phyloP scores from a whole-genome alignment of 2,888 invertebrate species.

The Sphaeridia pumilis region DNA sequence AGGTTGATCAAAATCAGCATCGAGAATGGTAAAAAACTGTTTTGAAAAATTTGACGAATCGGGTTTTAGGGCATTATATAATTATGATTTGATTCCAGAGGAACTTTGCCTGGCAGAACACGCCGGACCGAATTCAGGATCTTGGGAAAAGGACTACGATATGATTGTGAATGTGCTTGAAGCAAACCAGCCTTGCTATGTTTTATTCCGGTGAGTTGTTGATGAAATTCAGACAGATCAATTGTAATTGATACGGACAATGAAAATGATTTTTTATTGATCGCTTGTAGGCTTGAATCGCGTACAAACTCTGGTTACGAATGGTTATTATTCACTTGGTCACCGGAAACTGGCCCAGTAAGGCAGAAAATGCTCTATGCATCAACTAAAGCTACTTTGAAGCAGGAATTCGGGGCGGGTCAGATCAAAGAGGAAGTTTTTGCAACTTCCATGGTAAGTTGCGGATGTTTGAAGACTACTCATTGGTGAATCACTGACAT shows the following conservation, averaged over 20 bases:
- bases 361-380: constrained; percentile 97
- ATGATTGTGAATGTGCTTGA: constrained; percentile 57
- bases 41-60: too few species aligned
- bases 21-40: constrained; percentile 72
- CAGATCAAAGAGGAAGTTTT: constrained; percentile 91
- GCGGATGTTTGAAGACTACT: too few species aligned
- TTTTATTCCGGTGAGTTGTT: constrained; percentile 59
- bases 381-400: constrained; percentile 92
- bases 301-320: constrained; percentile 65
- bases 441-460: constrained; percentile 62
- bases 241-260: too few species aligned
- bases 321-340: constrained; percentile 90
- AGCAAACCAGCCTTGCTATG: constrained; percentile 76
- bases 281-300: constrained; percentile 60
- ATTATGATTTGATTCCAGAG: constrained; percentile 46
- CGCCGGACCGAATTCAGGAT: constrained; percentile 50
- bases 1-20: constrained; percentile 72
- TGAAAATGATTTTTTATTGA: too few species aligned
- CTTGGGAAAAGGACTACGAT: constrained; percentile 77
- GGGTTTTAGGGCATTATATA: too few species aligned
- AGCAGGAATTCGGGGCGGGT: constrained; percentile 87
- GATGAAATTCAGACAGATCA: too few species aligned
- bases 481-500: too few species aligned
- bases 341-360: constrained; percentile 80
- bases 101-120: constrained; percentile 57